Evolutionary conservation across 2,888 invertebrate species (phyloP), one percentile per base, ranked within the genome.

Genomic region (Agriopis marginaria): DNA sequence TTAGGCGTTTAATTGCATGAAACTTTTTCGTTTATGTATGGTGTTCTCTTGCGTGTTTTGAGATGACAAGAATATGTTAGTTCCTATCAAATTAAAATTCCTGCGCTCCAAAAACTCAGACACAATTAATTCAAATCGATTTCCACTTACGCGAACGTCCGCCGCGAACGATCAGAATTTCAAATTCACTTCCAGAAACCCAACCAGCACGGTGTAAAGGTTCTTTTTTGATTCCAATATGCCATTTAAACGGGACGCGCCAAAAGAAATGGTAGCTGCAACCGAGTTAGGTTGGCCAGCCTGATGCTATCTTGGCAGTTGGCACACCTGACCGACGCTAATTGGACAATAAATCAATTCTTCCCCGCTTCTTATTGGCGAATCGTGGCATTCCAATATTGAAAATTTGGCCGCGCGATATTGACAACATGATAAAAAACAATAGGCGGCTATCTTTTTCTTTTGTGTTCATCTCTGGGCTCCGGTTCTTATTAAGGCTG

Each of bases 281-380:
- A 81, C 86, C 89, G 86, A 89, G 89, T 92, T 91, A 91, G 91
- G 93, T 92, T 93, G 92, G 89, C 92, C 92, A 90, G 86, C 88
- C 87, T 90, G 94, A 94, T 94, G 88, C 89, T 94, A 94, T 94
- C 94, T 93, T 92, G 93, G 93, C 93, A 93, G 93, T 94, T 94
- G 94, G 94, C 94, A 94, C 94, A 93, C 93, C 93, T 93, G 94
- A 94, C 93, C 92, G 92, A 94, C 93, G 91, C 93, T 94, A 94
- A 94, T 94, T 94, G 94, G 93, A 93, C 93, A 94, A 94, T 94
- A 94, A 94, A 94, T 94, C 94, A 94, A 94, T 94, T 93, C 93
- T 93, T 91, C 89, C 70, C 89, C 89, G 92, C 91, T 93, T 94
- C 93, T 94, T 94, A 93, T 94, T 94, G 93, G 93, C 91, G 93